Base-by-base conservation (phyloP, 2,888 invertebrate species). In the Athalia rosae region DNA sequence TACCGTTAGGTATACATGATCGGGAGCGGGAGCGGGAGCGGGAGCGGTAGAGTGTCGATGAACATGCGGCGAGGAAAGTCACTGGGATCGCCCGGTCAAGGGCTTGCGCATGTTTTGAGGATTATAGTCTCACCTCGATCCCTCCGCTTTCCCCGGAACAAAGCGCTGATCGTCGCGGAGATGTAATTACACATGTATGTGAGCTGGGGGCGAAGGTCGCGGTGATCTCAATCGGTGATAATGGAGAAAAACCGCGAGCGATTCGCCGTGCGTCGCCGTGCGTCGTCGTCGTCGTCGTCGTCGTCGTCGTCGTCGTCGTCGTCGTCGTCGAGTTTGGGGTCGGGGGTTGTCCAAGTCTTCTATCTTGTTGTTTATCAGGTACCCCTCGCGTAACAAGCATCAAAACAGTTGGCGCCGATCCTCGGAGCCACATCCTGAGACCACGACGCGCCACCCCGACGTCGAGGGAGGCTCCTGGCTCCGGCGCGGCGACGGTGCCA, bases 321-420 rank as follows among this genome's bases (percentile, higher is more conserved):
- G 61, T 4, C 43, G 64, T 41, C 43, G 64, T 13, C 28, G 71
- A 71, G 80, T 76, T 5, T 28, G 43, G 73, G 69, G 61, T 8
- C 58, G 63, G 63, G 63, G 80, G 82, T 80, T 79, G 82, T 81
- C 82, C 81, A 80, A 79, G 84, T 83, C 83, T 83, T 82, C 82
- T 83, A 80, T 79, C 83, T 82, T 81, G 82, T 84, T 85, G 85
- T 85, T 85, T 84, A 85, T 85, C 84, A 82, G 82, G 81, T 78
- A 82, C 84, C 84, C 84, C 80, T 83, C 83, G 61, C 81, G 82
- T 84, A 83, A 84, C 84, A 84, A 85, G 86, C 85, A 86, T 86
- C 86, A 85, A 87, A 87, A 86, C 85, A 86, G 84, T 85, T 85
- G 86, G 86, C 87, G 85, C 87, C 86, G 74, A 74, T 74, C 84